Conservation (phyloP, 2,113 vertebrate species). For the Ovis aries region DNA sequence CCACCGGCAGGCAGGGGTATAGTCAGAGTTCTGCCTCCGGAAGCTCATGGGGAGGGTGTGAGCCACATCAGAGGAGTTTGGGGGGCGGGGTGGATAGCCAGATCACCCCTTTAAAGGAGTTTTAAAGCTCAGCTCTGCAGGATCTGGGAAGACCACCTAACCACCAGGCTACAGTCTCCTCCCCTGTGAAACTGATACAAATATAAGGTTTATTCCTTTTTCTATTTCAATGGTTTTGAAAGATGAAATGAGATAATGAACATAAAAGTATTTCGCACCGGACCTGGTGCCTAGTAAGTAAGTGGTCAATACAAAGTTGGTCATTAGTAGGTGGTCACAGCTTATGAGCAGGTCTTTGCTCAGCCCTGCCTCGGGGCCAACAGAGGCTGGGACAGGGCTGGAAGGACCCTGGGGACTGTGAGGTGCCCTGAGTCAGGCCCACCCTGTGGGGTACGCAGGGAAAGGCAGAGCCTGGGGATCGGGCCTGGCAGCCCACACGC, state of each 20-base stretch:
- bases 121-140: neutral
- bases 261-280: neutral
- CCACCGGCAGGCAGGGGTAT: neutral
- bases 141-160: neutral
- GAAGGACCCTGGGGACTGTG: neutral
- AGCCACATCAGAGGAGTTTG: fast-evolving
- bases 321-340: neutral
- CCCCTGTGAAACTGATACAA: neutral
- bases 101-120: neutral
- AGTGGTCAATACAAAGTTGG: neutral
- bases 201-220: neutral
- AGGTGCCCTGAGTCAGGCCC: neutral
- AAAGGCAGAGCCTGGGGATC: neutral
- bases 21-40: neutral
- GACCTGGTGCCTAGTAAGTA: neutral
- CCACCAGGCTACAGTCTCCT: neutral
- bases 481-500: fast-evolving
- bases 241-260: neutral
- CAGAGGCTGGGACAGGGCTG: neutral
- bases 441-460: fast-evolving
- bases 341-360: neutral
- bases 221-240: neutral
- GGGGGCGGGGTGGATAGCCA: fast-evolving
- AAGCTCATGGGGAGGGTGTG: neutral
- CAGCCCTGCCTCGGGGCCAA: neutral